Evolutionary conservation across 2,797 vertebrate species (phyloP).

Genomic region (Antrozous pallidus): DNA sequence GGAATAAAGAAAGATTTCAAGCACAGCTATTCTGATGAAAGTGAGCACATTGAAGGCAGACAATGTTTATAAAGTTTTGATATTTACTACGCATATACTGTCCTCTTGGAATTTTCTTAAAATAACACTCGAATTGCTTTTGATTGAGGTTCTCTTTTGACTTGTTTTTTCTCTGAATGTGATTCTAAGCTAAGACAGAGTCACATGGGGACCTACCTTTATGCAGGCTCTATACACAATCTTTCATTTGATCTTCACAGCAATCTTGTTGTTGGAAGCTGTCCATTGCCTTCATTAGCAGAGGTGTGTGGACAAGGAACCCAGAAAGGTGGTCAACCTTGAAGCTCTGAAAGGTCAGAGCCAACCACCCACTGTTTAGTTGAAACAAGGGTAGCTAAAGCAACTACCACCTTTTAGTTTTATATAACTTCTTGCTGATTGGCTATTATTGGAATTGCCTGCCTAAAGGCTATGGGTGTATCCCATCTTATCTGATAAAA

Average conservation of each 20-base stretch:
- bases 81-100: background rate
- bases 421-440: too few relatives aligned
- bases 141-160: background rate
- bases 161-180: background rate
- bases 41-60: background rate
- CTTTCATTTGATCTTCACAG: background rate
- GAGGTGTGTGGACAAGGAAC: too few relatives aligned
- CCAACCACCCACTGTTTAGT: too few relatives aligned
- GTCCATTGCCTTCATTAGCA: too few relatives aligned
- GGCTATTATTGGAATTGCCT: too few relatives aligned
- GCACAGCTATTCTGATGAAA: background rate
- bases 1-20: background rate
- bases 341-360: too few relatives aligned
- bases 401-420: too few relatives aligned
- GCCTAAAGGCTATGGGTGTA: too few relatives aligned
- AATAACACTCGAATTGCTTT: constrained; percentile 28
- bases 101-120: constrained; percentile 4
- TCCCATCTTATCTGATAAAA: too few relatives aligned
- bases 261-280: background rate
- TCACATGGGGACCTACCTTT: background rate
- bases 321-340: too few relatives aligned
- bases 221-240: background rate
- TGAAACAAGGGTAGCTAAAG: too few relatives aligned
- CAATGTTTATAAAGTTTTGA: background rate
- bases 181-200: background rate